Percentiles rank a stretch among this genome's conserved stretches.
These are phyloP conservation scores for Nyctibius grandis DNA, from an alignment of 2,797 vertebrate genomes.

Conservation along the genomic window DNA sequence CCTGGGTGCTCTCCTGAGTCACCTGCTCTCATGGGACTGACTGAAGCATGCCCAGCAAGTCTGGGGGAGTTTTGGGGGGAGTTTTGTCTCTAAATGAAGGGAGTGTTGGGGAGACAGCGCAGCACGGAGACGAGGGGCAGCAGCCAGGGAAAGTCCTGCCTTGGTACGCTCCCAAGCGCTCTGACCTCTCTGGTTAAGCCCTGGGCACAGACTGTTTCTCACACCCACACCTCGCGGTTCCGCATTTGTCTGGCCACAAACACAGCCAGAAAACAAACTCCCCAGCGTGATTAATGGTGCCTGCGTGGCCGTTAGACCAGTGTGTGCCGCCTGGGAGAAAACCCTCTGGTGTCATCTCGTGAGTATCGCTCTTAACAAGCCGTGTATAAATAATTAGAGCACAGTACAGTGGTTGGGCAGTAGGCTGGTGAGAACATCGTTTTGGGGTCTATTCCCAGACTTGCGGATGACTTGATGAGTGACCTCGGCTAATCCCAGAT, in stretches of 20 bases:
- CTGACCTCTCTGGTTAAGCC: not conserved
- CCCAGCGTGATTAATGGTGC: rapidly evolving
- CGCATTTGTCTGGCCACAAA: not conserved
- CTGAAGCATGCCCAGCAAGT: not conserved
- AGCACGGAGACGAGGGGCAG: not conserved
- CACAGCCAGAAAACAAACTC: no score
- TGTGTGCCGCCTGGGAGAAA: not conserved
- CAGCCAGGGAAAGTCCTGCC: not conserved
- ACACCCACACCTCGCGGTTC: not conserved
- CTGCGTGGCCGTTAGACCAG: not conserved
- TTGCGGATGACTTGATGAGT: not conserved
- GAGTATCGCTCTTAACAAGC: not conserved
- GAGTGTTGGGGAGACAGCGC: not conserved
- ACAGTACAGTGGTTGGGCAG: not conserved
- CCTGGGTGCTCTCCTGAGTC: not conserved
- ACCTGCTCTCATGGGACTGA: not conserved
- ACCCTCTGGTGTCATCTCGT: not conserved
- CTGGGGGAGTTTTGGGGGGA: not conserved
- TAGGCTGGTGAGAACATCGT: not conserved
- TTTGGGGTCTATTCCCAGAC: not conserved
- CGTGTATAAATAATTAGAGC: not conserved
- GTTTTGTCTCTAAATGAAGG: not conserved
- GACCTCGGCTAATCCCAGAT: not conserved
- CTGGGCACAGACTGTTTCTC: not conserved
- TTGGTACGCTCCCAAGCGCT: rapidly evolving